Evolutionary conservation across 92 coral and sea anemone genomes (phyloP).

Genomic region (Actinernus sp.): DNA sequence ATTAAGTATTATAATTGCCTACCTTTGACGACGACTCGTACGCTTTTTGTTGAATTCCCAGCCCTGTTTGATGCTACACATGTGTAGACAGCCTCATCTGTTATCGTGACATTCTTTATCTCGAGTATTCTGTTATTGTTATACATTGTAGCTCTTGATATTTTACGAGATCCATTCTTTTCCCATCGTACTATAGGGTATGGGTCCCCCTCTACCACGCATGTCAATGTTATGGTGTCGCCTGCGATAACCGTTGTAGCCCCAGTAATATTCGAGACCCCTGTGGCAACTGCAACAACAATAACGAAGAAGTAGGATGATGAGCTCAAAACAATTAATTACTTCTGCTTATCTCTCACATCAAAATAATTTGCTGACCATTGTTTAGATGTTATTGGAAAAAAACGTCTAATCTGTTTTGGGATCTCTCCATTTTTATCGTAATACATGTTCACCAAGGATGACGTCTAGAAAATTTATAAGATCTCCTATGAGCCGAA

Average conservation of each 20-base stretch:
- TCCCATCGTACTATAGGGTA: conserved; percentile 50
- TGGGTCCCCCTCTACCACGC: conserved; percentile 64
- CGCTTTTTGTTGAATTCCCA: conserved; percentile 10
- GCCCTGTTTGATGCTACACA: conserved; percentile 48
- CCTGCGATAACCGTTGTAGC: conserved; percentile 2
- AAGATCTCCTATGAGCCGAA: too few species aligned
- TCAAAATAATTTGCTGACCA: too few species aligned
- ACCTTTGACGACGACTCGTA: conserved; percentile 47
- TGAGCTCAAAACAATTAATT: too few species aligned
- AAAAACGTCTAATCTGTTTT: too few species aligned
- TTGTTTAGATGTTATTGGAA: too few species aligned
- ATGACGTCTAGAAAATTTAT: too few species aligned
- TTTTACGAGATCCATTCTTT: conserved; percentile 1
- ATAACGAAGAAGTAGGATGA: too few species aligned
- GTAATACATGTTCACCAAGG: too few species aligned
- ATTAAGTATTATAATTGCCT: too few species aligned
- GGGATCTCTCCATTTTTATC: too few species aligned
- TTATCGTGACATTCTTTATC: conserved; percentile 19
- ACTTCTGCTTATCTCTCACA: too few species aligned
- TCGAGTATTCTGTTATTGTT: conserved; percentile 17
- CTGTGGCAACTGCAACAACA: conserved; percentile 72
- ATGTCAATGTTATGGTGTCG: conserved; percentile 19
- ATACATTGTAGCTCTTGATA: neutral
- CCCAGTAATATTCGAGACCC: neutral
- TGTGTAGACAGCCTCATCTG: conserved; percentile 53